A percentile compares a stretch with the other conserved stretches of the same genome.
These are phyloP conservation scores for Erythrolamprus reginae DNA, from an alignment of 2,113 vertebrate genomes.

Conservation along the genomic window DNA sequence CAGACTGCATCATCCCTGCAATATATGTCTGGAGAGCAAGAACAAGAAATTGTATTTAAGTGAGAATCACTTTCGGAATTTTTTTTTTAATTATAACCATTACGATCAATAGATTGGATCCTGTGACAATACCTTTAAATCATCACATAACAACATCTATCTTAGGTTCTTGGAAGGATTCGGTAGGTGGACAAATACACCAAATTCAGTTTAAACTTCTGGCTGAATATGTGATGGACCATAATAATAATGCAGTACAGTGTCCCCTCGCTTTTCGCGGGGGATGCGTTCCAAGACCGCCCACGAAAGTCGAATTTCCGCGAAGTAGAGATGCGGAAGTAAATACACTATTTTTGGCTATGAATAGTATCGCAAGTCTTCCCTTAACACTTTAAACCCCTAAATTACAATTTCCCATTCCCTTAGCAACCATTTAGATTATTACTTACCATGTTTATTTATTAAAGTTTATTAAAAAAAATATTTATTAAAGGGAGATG, in stretches of 20 bases:
- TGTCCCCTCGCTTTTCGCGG: no score
- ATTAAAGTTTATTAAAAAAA: no score
- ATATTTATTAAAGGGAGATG: no score
- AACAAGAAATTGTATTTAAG: background rate
- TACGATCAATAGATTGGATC: background rate
- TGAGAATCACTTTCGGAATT: background rate
- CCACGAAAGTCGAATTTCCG: no score
- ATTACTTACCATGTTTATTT: no score
- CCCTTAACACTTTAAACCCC: no score
- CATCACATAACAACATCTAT: background rate
- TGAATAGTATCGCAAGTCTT: no score
- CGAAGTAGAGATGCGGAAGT: no score
- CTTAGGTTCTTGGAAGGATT: background rate
- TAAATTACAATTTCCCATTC: no score
- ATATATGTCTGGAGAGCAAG: slow-evolving; percentile 30
- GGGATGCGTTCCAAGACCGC: no score
- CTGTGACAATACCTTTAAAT: background rate
- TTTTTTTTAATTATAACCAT: background rate
- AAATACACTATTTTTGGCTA: no score
- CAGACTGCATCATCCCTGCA: slow-evolving; percentile 27
- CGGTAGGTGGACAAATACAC: background rate
- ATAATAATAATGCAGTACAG: background rate
- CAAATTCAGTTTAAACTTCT: background rate
- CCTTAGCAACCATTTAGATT: no score
- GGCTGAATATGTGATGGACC: background rate